Percentiles rank a stretch among this genome's conserved stretches.
phyloP scores from a whole-genome alignment of 2,888 invertebrate genomes.

The Peribatodes rhomboidaria region DNA sequence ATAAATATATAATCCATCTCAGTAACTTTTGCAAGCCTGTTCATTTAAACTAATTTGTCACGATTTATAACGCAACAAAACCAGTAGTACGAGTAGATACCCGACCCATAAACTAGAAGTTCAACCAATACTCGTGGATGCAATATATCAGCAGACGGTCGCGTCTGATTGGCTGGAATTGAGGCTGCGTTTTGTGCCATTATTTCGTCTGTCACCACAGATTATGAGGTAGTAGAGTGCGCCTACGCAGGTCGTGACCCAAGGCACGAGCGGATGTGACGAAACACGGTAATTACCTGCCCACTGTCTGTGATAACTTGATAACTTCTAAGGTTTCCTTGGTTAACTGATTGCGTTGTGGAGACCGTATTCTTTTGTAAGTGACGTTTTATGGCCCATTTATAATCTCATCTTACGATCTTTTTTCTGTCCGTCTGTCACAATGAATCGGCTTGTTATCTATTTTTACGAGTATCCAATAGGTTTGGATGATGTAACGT shows the following conservation, averaged over 20 bases:
- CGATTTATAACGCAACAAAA: conserved; percentile 38
- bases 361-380: conserved; percentile 31
- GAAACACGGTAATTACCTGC: conserved; percentile 47
- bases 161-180: conserved; percentile 49
- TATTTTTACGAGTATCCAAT: conserved; percentile 22
- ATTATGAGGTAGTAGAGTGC: conserved; percentile 56
- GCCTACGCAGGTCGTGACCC: conserved; percentile 74
- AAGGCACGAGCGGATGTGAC: conserved; percentile 61
- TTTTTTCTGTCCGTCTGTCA: conserved; percentile 18
- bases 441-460: conserved; percentile 14
- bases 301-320: conserved; percentile 48
- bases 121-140: conserved; percentile 65
- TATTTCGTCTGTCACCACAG: conserved; percentile 41
- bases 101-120: conserved; percentile 60
- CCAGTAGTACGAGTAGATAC: conserved; percentile 40
- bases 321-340: conserved; percentile 43
- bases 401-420: conserved; percentile 32
- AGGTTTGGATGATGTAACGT: conserved; percentile 8
- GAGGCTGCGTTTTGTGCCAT: conserved; percentile 26
- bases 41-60: conserved; percentile 41
- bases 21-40: conserved; percentile 27
- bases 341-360: conserved; percentile 32
- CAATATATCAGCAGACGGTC: conserved; percentile 64
- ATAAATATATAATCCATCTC: too few relatives aligned
- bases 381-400: conserved; percentile 28